phyloP scores from a whole-genome alignment of 53 echinoderm and acorn worm species.

The Antedon mediterranea region DNA sequence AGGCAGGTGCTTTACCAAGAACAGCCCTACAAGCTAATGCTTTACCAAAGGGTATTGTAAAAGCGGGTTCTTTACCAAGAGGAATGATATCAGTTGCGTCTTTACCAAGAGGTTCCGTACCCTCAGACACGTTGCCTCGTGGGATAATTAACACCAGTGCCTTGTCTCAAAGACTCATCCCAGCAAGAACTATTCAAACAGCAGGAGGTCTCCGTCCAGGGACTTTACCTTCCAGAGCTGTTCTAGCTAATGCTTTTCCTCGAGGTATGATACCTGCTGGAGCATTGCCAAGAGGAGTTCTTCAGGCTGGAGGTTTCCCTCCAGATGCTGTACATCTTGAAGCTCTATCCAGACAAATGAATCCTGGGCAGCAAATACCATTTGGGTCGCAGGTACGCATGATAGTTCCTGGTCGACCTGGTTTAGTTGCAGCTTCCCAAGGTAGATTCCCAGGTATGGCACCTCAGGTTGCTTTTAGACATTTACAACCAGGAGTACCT shows the following conservation, averaged over 20 bases:
- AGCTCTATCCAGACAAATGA: background rate
- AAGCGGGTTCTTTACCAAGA: background rate
- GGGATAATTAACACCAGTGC: background rate
- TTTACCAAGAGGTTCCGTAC: conserved; percentile 3
- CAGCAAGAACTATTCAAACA: background rate
- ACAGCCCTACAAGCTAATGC: background rate
- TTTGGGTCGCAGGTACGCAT: background rate
- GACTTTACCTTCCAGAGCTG: background rate
- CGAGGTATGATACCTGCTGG: background rate
- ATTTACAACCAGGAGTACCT: background rate
- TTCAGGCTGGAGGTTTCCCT: background rate
- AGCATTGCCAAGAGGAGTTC: background rate
- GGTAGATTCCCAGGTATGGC: background rate
- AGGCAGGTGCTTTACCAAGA: background rate
- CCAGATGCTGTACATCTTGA: background rate
- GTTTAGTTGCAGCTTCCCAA: background rate
- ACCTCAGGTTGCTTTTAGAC: background rate
- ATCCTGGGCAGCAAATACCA: background rate
- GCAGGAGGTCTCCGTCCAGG: conserved; percentile 1
- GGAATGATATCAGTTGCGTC: background rate
- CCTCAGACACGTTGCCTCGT: background rate
- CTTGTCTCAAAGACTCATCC: background rate
- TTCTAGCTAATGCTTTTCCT: background rate
- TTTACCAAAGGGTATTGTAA: conserved; percentile 3
- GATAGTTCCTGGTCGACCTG: background rate